A percentile compares a stretch with the other conserved stretches of the same genome.
These are phyloP conservation scores for Limonius californicus DNA, from an alignment of 1,140 invertebrate genomes.

Conservation along the genomic window DNA sequence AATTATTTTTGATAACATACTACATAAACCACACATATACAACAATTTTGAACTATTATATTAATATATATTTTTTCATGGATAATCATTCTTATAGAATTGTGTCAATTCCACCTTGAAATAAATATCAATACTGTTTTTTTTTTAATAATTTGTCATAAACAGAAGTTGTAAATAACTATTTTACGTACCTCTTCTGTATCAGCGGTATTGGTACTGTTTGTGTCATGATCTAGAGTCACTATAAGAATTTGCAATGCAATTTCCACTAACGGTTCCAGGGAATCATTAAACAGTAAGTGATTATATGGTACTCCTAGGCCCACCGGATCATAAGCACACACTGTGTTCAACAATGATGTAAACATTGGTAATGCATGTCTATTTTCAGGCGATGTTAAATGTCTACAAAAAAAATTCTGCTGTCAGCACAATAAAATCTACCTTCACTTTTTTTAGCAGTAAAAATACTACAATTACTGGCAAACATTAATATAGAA, in stretches of 20 bases:
- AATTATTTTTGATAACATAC: no score
- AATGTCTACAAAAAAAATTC: constrained; percentile 48
- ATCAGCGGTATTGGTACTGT: constrained; percentile 34
- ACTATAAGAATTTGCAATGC: constrained; percentile 94
- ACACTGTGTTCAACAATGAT: constrained; percentile 94
- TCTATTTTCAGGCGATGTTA: constrained; percentile 63
- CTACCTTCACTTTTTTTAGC: not conserved
- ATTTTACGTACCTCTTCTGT: constrained; percentile 47
- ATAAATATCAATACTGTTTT: no score
- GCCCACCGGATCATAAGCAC: constrained; percentile 96
- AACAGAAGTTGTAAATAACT: no score
- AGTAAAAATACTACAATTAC: no score
- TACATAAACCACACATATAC: no score
- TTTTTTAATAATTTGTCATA: no score
- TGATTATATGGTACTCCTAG: constrained; percentile 98
- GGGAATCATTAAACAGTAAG: constrained; percentile 88
- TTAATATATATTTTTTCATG: no score
- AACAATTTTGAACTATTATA: no score
- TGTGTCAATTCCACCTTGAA: no score
- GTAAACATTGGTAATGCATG: constrained; percentile 98
- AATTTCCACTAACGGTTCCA: constrained; percentile 95
- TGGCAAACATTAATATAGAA: no score
- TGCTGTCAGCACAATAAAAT: not conserved
- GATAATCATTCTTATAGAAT: no score
- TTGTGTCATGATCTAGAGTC: constrained; percentile 86